These are phyloP conservation scores for Trachurus trachurus DNA, from an alignment of 2,797 vertebrate genomes.

Conservation along the genomic window DNA sequence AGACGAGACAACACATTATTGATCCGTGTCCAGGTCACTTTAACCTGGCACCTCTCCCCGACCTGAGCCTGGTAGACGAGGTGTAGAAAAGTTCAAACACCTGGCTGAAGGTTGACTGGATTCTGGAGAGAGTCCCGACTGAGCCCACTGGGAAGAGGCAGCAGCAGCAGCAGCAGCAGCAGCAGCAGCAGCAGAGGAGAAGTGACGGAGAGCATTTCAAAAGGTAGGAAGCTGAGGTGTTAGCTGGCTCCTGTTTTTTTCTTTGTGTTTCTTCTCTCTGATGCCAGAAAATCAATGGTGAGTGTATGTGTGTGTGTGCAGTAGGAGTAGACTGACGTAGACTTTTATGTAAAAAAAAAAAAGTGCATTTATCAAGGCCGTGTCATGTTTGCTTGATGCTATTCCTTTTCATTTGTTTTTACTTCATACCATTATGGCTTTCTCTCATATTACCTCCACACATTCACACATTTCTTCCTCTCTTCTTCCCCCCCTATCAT, in stretches of 20 bases:
- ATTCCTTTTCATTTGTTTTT: background rate
- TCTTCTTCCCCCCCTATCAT: background rate
- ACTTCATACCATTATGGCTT: background rate
- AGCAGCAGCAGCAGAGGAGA: too few relatives aligned
- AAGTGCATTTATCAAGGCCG: background rate
- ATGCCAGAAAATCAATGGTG: background rate
- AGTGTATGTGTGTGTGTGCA: background rate
- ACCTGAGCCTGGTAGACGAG: background rate
- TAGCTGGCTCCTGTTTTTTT: conserved; percentile 15
- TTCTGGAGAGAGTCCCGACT: background rate
- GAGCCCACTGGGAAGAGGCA: conserved; percentile 7
- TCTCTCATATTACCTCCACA: background rate
- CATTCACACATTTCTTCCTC: background rate
- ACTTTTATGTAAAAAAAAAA: too few relatives aligned
- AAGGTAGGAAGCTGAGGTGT: conserved; percentile 33
- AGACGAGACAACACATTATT: conserved; percentile 51
- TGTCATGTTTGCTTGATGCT: background rate
- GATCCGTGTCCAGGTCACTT: conserved; percentile 63
- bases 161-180: too few relatives aligned
- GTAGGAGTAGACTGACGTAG: too few relatives aligned
- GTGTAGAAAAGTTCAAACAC: conserved; percentile 24
- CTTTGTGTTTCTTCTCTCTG: background rate
- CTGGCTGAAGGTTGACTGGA: conserved; percentile 22
- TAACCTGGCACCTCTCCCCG: conserved; percentile 64
- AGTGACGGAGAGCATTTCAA: background rate